Base-by-base conservation (phyloP, 2,113 vertebrate genomes). In the Anser cygnoides region DNA sequence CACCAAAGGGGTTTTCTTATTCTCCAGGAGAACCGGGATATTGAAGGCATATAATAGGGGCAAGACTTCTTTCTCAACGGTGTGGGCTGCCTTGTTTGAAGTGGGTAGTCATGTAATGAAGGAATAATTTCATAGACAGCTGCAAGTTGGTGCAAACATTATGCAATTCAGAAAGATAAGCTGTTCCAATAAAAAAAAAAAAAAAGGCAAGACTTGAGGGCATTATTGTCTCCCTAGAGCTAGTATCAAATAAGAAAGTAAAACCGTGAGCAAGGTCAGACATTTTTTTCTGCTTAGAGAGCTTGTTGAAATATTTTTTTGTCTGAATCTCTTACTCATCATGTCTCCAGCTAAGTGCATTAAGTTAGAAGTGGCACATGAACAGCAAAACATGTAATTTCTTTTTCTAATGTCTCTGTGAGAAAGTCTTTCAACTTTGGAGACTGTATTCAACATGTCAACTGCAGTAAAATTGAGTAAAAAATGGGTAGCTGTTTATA, bases 1-100 rank as follows among this genome's bases (percentile, higher is more conserved):
- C 74, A 92, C 84, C 63, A 66, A 89, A 95, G 92, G 84, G 11
- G 14, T 90, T 93, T 94, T 63, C 33, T 89, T 71, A 21, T 67
- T 91, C 93, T 83, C 57, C 46, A 50, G 52, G 37, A 80, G 15
- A 28, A 43, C 18, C 35, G 61, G 13, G 25, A 63, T 90, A 80
- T 71, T 77, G 52, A n/a, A 92, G 70, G 66, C 79, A 6, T 89
- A 8, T 85, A 37, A 39, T 9, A 82, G 41, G 46, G 70, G 7
- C 46, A 78, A 87, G 57, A 26, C 4, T 59, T 85, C 28, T 73
- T 70, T 73, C 61, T 85, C 74, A 75, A 1, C 31, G 10, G 18
- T 49, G 11, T 23, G 35, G 29, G 4, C 37, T 76, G 31, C 67
- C 35, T 50, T 88, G 39, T 91, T 77, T 89, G 70, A 94, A 67